Base-by-base conservation (phyloP, 1,140 invertebrate species). In the Drosophila tani region DNA sequence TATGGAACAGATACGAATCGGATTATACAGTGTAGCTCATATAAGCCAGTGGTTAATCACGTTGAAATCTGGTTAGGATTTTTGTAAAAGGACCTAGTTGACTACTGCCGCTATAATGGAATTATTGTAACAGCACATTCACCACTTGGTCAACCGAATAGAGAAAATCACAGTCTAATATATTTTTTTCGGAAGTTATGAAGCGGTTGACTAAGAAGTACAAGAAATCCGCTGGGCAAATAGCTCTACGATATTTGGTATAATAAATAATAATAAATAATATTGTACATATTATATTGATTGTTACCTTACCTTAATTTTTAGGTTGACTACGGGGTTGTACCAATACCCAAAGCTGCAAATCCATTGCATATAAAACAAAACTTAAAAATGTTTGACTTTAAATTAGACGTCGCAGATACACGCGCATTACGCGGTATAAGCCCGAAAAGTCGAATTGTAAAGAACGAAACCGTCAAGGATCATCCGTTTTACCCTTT, bases 51-150 rank as follows among this genome's bases (percentile, higher is more conserved):
- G 11, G 94, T 94, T 5, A 95, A 96, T 91, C 96, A 97, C 94
- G 95, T 97, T 29, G 98, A 21, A 94, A 98, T 58, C 96, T 98
- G 92, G 98, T 95, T 95, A 0, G 97, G 96, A 81, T 93, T 97
- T n/a, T 95, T 95, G 73, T 96, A 97, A 87, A 94, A 94, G 4
- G 94, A 95, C 59, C 92, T 98, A 8, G 93, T 95, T 9, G 93
- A 95, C n/a, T 97, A 95, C 79, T 97, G 96, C 92, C 93, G 95
- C 55, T 80, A 93, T 11, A 93, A 95, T 24, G 94, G 94, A 27
- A 96, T 98, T 49, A 81, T 92, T 7, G 92, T 98, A 3, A 96
- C 95, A 15, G 81, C 95, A 1, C 98, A 97, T 93, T 95, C 95
- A 71, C 97, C 97, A 0, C 94, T 98, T 35, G 97, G 96, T 5